Base-by-base conservation (phyloP, 2,797 vertebrate species). In the Numenius phaeopus region DNA sequence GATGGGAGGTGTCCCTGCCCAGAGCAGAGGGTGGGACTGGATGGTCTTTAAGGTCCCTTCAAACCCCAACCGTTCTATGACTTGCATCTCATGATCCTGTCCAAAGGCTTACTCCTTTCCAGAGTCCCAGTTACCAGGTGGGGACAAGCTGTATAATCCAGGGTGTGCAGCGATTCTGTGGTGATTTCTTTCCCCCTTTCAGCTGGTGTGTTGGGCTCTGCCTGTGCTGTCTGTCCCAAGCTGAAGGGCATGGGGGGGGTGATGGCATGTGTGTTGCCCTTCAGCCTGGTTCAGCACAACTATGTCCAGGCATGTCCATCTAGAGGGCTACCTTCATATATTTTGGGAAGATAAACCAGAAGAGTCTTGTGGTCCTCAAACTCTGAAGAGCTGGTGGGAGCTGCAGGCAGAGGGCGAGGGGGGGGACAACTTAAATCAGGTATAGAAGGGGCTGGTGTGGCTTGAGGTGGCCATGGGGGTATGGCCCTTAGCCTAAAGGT, bases 211-310 rank as follows among this genome's bases (percentile, higher is more conserved):
- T 42, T 70, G 61, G 17, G 21, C 67, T 72, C 42, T 93, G 54
- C 58, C 75, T 65, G 20, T 0, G 3, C 14, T 17, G 29, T 29
- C 14, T 17, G 29, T 29, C 67, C 30, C 49, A 40, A 21, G 62
- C 29, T 29, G 17, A 46, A 50, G 44, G 21, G 29, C 24, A 23
- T 0, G 0, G 11, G 7, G 7, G 40, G 16, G 29, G 17, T 64
- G 54, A 58, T 90, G 91, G n/a, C 12, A 14, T 57, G 39, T 18
- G 54, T 26, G 5, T 40, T 11, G 3, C 18, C 3, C 3, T 70
- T 40, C 39, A 46, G 54, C 20, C 52, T n/a, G 8, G 22, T 19
- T 50, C 40, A 78, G 57, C 39, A 44, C 0, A 1, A 7, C 32
- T 34, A 0, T 20, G 14, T 44, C 58, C 24, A 37, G 64, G 7